Conservation (phyloP, 2,888 invertebrate genomes). For the Allacma fusca region DNA sequence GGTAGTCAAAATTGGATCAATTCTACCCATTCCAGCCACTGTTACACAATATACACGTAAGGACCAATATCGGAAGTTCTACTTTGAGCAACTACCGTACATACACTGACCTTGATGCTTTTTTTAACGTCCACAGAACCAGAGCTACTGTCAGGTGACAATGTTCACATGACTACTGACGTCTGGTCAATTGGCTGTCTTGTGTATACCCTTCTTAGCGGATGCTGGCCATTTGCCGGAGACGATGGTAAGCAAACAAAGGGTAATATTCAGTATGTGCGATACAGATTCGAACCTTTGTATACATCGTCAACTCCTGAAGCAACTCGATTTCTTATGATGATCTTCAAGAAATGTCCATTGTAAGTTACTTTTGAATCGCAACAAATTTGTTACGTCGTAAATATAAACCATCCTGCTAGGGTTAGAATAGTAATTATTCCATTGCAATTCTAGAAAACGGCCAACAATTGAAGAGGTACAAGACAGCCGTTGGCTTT, state of each 20-base stretch:
- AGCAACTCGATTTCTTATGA: conserved; percentile 92
- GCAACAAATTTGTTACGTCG: no score
- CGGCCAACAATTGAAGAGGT: conserved; percentile 94
- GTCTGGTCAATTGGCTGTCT: conserved; percentile 95
- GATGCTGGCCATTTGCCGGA: conserved; percentile 89
- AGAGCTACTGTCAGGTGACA: conserved; percentile 73
- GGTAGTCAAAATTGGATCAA: conserved; percentile 42
- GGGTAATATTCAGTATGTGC: conserved; percentile 89
- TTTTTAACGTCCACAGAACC: no score
- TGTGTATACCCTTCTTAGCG: conserved; percentile 90
- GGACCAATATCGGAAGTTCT: conserved; percentile 66
- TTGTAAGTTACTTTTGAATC: conserved; percentile 73
- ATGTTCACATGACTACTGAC: conserved; percentile 88
- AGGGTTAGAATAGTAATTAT: no score
- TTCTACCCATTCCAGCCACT: conserved; percentile 43
- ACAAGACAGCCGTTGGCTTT: conserved; percentile 94
- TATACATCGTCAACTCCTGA: conserved; percentile 95
- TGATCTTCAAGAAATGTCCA: conserved; percentile 92
- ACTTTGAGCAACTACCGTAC: conserved; percentile 82
- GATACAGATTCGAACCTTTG: conserved; percentile 92
- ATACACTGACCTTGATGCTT: conserved; percentile 34
- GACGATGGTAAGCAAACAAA: conserved; percentile 82
- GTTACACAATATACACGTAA: conserved; percentile 43
- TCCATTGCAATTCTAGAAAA: conserved; percentile 73
- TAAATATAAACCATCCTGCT: no score